These are phyloP conservation scores for Ovibos moschatus DNA, from an alignment of 2,113 vertebrate genomes.

Conservation along the genomic window DNA sequence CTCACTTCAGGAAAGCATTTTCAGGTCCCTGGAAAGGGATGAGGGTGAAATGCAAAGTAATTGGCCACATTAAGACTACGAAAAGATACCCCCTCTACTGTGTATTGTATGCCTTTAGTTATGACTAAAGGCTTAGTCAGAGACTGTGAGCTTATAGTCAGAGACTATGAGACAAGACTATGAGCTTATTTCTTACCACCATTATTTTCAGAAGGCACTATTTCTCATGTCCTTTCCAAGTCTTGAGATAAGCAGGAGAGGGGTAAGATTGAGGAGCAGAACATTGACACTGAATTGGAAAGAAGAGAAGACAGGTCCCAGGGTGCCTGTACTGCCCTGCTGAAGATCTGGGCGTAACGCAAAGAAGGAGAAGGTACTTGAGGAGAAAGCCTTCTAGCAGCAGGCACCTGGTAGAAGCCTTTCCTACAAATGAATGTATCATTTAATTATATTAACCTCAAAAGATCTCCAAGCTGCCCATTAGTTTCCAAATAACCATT, in stretches of 20 bases:
- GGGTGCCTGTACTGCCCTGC: not conserved
- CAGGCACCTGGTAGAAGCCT: not conserved
- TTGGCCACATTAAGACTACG: fast-evolving
- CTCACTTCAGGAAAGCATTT: not conserved
- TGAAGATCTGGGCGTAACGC: not conserved
- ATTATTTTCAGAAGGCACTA: not conserved
- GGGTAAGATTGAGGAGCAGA: not conserved
- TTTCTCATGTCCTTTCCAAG: not conserved
- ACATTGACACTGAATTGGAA: not conserved
- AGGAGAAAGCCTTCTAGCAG: not conserved
- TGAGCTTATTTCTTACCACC: not conserved
- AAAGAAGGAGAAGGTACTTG: not conserved
- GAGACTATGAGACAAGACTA: not conserved
- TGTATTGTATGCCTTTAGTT: not conserved
- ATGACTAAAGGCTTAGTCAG: too few species aligned
- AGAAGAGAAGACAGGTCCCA: not conserved
- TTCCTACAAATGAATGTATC: not conserved
- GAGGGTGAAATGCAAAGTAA: not conserved
- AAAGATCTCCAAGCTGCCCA: not conserved
- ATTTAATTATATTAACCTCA: not conserved
- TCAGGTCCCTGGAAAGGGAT: not conserved
- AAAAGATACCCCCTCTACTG: not conserved
- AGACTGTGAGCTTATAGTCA: too few species aligned
- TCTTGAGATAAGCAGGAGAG: not conserved
- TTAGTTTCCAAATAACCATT: not conserved